These are phyloP conservation scores for Rynchops niger DNA, from an alignment of 2,113 vertebrate species.

Conservation along the genomic window DNA sequence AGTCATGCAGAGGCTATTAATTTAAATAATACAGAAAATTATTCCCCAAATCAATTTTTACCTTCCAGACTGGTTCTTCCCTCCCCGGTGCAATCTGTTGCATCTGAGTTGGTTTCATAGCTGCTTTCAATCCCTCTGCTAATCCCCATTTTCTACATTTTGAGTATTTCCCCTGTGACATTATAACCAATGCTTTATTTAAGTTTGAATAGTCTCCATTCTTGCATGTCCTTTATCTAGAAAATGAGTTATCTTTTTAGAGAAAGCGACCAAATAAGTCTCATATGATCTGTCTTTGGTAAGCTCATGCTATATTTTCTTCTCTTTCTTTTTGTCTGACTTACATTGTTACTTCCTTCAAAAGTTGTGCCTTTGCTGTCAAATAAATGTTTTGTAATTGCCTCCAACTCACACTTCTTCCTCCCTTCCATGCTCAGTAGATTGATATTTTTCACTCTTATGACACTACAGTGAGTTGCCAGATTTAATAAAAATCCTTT, in stretches of 20 bases:
- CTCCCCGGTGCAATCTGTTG: background rate
- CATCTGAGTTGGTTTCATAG: background rate
- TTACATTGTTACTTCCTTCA: background rate
- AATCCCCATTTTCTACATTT: background rate
- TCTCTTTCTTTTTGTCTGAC: background rate
- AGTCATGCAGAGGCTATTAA: background rate
- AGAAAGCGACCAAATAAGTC: background rate
- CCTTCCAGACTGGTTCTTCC: background rate
- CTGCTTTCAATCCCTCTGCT: background rate
- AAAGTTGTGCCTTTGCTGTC: background rate
- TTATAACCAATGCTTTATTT: background rate
- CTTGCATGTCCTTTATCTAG: background rate
- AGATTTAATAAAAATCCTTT: slow-evolving; percentile 26
- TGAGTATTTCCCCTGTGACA: background rate
- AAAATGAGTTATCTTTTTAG: slow-evolving; percentile 1
- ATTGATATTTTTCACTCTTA: background rate
- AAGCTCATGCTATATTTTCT: background rate
- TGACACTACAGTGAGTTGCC: background rate
- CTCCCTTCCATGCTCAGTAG: background rate
- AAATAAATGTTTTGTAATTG: slow-evolving; percentile 15
- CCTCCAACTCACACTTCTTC: background rate
- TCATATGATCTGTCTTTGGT: background rate
- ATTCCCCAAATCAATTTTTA: background rate
- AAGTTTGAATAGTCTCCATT: background rate
- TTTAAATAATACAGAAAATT: slow-evolving; percentile 40